phyloP scores from a whole-genome alignment of 2,797 vertebrate species.

The Channa striata region DNA sequence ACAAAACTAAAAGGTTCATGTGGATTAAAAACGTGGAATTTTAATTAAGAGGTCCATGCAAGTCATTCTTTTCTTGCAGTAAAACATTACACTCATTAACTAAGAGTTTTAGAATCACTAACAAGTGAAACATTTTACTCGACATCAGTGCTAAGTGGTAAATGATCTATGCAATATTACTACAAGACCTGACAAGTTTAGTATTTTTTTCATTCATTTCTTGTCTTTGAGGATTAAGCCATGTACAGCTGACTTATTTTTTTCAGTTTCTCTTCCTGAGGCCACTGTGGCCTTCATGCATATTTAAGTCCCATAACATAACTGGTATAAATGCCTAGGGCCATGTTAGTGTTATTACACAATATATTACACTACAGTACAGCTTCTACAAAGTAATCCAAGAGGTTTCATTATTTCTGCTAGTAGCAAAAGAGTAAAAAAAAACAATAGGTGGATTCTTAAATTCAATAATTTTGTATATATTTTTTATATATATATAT shows the following conservation, averaged over 20 bases:
- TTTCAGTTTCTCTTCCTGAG: neutral
- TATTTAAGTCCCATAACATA: neutral
- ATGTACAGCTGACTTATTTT: neutral
- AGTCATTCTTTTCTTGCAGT: conserved; percentile 9
- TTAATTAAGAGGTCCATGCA: conserved; percentile 15
- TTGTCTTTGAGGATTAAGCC: neutral
- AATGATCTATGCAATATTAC: neutral
- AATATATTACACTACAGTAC: too few species aligned
- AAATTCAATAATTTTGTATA: conserved; percentile 9
- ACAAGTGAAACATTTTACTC: neutral
- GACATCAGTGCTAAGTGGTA: neutral
- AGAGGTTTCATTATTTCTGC: neutral
- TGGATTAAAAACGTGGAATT: conserved; percentile 35
- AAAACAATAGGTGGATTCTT: too few species aligned
- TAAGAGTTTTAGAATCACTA: conserved; percentile 19
- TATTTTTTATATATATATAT: too few species aligned
- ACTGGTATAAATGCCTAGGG: conserved; percentile 6
- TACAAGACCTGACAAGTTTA: neutral
- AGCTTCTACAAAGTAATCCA: neutral
- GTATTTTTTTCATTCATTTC: neutral
- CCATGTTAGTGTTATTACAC: neutral
- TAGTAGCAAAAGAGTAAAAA: neutral
- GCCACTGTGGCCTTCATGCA: neutral
- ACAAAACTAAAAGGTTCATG: neutral
- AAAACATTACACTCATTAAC: conserved; percentile 29